Percentiles rank a stretch among this genome's conserved stretches.
These are phyloP conservation scores for Agrypnus murinus DNA, from an alignment of 2,888 invertebrate genomes.

Conservation along the genomic window DNA sequence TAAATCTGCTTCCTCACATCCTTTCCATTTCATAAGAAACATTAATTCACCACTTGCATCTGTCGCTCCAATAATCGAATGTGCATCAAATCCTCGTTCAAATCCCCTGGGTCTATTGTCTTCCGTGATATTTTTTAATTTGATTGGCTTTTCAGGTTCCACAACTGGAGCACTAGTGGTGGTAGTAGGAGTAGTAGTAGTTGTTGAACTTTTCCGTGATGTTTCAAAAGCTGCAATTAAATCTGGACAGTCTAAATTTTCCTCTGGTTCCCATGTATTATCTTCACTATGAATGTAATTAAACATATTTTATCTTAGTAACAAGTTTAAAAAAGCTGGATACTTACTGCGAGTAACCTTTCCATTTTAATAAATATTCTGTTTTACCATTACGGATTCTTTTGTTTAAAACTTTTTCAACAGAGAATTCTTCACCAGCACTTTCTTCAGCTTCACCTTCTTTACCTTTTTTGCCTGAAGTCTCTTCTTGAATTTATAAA, in stretches of 20 bases:
- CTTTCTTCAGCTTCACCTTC: constrained; percentile 37
- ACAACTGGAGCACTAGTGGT: neutral
- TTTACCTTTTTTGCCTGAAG: constrained; percentile 25
- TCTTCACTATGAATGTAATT: constrained; percentile 68
- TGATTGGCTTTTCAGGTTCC: constrained; percentile 61
- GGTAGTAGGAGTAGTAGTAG: neutral
- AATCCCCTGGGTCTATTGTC: constrained; percentile 79
- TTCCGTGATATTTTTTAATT: constrained; percentile 68
- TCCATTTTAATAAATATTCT: constrained; percentile 80
- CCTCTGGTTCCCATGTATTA: constrained; percentile 91
- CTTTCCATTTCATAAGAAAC: constrained; percentile 92
- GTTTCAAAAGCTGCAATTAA: constrained; percentile 74
- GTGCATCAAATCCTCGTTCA: constrained; percentile 85
- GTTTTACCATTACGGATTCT: constrained; percentile 81
- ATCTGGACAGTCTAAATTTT: constrained; percentile 84
- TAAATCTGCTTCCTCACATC: constrained; percentile 79
- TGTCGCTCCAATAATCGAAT: constrained; percentile 92
- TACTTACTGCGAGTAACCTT: constrained; percentile 78
- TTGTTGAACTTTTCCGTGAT: constrained; percentile 55
- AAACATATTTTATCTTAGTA: constrained; percentile 3
- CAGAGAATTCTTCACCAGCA: constrained; percentile 76
- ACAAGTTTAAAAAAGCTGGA: constrained; percentile 5
- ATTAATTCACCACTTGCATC: constrained; percentile 90
- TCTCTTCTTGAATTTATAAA: too few species aligned
- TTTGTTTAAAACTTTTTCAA: constrained; percentile 84